Evolutionary conservation across 1,140 invertebrate genomes (phyloP).

Genomic region (Apis florea): DNA sequence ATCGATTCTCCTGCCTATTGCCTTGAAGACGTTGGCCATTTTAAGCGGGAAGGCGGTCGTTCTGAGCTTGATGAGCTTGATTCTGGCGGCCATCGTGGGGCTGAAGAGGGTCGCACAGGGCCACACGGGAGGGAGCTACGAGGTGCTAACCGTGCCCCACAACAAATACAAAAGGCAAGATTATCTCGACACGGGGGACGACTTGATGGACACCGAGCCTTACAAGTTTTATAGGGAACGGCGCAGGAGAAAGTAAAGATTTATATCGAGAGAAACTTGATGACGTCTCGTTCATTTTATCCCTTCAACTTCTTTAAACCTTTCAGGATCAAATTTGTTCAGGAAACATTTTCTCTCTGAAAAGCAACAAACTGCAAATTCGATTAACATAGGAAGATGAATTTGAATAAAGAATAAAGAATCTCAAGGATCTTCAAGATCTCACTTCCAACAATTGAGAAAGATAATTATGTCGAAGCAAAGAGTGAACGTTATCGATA

Average conservation of each 20-base stretch:
- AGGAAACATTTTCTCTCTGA: too few relatives aligned
- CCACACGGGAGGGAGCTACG: conserved; percentile 51
- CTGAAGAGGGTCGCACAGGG: conserved; percentile 71
- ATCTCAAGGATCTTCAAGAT: too few relatives aligned
- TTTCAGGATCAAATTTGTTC: too few relatives aligned
- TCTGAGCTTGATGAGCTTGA: conserved; percentile 81
- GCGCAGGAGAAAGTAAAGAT: conserved; percentile 57
- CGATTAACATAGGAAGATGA: too few relatives aligned
- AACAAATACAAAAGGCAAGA: conserved; percentile 76
- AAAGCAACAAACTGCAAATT: too few relatives aligned
- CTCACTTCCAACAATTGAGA: too few relatives aligned
- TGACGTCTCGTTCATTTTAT: neutral
- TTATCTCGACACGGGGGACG: conserved; percentile 56
- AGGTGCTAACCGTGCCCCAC: conserved; percentile 67
- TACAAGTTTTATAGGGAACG: conserved; percentile 72
- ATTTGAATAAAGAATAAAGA: too few relatives aligned
- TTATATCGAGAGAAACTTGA: neutral
- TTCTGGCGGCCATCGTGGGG: conserved; percentile 79
- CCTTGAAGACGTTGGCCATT: conserved; percentile 83
- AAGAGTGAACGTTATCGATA: too few relatives aligned
- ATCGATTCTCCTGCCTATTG: conserved; percentile 83
- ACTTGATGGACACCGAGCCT: conserved; percentile 60
- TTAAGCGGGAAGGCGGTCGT: conserved; percentile 83
- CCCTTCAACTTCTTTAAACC: too few relatives aligned
- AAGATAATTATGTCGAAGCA: too few relatives aligned